Evolutionary conservation across 2,888 invertebrate genomes (phyloP), one percentile per base, ranked within the genome.

Genomic region (Clostera curtula): DNA sequence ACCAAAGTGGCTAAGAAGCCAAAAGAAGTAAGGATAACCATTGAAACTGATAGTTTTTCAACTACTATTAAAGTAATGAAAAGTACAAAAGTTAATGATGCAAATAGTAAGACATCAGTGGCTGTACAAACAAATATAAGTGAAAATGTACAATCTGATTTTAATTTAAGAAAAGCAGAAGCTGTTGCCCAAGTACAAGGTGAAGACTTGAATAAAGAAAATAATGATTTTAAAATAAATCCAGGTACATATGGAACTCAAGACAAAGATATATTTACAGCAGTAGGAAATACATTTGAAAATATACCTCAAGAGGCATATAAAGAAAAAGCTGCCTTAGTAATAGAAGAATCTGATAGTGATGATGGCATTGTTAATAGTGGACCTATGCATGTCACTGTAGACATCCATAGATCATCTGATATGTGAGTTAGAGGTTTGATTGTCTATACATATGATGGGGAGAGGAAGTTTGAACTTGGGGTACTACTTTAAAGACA

Each of bases 321-420:
- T 5, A 38, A 33, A 27, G 27, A 25, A 8, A 48, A 43, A 31
- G 36, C 42, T 30, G 36, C 39, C 49, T 12, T 67, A 23, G 34
- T 67, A 21, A 66, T 75, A 43, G 55, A 58, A 29, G 75, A 75
- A 34, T 70, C 76, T n/a, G 76, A 77, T 18, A 64, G 61, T 50
- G 75, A 75, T 39, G 44, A 50, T 20, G 56, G 56, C 15, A 16
- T 47, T 11, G 53, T 54, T 16, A 20, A 36, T 16, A 53, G 55
- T 34, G 52, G 47, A 13, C 45, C 54, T 13, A 30, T 70, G 18
- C 44, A 68, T 36, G 69, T 74, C 6, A 56, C 42, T 27, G 76
- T 68, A 31, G 68, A 74, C 31, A 55, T 75, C 12, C 75, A 75
- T 30, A 62, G 55, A 38, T 55, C 68, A 5, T 59, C 50, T 55